Evolutionary conservation across 1,140 invertebrate genomes (phyloP).

Genomic region (Drosophila mauritiana): DNA sequence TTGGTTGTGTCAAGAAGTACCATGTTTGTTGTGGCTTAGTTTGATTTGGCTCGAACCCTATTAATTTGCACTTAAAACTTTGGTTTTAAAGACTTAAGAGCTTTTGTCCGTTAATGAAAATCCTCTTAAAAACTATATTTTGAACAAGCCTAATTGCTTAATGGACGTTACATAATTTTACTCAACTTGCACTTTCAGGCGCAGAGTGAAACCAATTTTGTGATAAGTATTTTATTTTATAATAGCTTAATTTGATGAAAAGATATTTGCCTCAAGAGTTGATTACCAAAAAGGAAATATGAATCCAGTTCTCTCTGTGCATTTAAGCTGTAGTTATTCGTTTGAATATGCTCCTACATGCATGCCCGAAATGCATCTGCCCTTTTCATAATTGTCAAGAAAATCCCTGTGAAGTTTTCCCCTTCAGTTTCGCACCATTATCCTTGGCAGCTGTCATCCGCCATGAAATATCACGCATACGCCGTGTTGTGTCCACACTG

Average conservation of each 20-base stretch:
- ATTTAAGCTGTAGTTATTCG: too few relatives aligned
- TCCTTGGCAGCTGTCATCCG: constrained; percentile 31
- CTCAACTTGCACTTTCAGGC: too few relatives aligned
- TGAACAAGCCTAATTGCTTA: not conserved
- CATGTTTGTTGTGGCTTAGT: constrained; percentile 42
- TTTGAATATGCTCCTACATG: too few relatives aligned
- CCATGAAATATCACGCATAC: constrained; percentile 62
- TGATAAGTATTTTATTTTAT: too few relatives aligned
- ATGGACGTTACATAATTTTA: not conserved
- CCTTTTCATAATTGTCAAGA: not conserved
- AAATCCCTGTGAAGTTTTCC: constrained; percentile 18
- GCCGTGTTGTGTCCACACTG: constrained; percentile 43
- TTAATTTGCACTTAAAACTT: constrained; percentile 39
- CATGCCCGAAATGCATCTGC: constrained; percentile 3
- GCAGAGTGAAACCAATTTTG: too few relatives aligned
- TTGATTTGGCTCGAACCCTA: constrained; percentile 39
- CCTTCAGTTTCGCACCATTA: constrained; percentile 22
- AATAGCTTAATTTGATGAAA: too few relatives aligned
- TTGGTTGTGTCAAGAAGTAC: constrained; percentile 44
- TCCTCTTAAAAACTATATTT: not conserved
- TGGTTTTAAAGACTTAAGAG: constrained; percentile 22
- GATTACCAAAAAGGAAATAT: too few relatives aligned
- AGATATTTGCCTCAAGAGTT: too few relatives aligned
- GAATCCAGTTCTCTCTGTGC: too few relatives aligned
- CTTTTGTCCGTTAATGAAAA: constrained; percentile 15